These are phyloP conservation scores for Dichetophora obliterata DNA, from an alignment of 2,888 invertebrate genomes.

Conservation along the genomic window DNA sequence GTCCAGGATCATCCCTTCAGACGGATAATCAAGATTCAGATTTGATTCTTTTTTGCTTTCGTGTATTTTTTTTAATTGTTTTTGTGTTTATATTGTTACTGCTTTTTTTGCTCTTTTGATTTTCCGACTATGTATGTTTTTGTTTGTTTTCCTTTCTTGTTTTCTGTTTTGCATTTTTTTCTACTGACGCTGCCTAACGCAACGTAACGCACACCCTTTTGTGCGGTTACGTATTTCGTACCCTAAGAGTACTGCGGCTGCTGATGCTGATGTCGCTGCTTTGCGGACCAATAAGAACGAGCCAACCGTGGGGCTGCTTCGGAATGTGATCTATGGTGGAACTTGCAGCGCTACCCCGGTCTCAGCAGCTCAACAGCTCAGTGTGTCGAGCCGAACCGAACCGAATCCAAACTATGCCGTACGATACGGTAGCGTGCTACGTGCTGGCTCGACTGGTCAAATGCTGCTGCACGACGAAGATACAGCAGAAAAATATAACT, in stretches of 20 bases:
- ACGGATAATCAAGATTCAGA: constrained; percentile 3
- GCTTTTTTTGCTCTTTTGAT: neutral
- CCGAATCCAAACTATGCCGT: neutral
- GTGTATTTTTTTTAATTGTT: neutral
- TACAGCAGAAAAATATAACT: neutral
- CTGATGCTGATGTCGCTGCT: neutral
- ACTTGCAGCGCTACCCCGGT: neutral
- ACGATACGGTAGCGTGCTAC: neutral
- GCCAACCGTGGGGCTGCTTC: constrained; percentile 22
- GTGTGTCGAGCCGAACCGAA: neutral
- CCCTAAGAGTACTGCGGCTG: neutral
- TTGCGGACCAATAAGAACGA: constrained; percentile 27
- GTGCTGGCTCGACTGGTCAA: neutral
- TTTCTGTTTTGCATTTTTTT: neutral
- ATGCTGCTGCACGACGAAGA: neutral
- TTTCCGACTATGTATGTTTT: neutral
- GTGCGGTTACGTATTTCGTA: neutral
- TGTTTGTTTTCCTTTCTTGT: neutral
- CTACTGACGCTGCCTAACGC: neutral
- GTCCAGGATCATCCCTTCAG: constrained; percentile 30
- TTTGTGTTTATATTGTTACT: neutral
- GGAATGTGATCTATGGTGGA: neutral
- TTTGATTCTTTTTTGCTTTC: neutral
- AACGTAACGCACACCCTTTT: constrained; percentile 21
- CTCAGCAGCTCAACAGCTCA: neutral